Evolutionary conservation across 2,797 vertebrate genomes (phyloP), one percentile per base, ranked within the genome.

Genomic region (Pampus argenteus): DNA sequence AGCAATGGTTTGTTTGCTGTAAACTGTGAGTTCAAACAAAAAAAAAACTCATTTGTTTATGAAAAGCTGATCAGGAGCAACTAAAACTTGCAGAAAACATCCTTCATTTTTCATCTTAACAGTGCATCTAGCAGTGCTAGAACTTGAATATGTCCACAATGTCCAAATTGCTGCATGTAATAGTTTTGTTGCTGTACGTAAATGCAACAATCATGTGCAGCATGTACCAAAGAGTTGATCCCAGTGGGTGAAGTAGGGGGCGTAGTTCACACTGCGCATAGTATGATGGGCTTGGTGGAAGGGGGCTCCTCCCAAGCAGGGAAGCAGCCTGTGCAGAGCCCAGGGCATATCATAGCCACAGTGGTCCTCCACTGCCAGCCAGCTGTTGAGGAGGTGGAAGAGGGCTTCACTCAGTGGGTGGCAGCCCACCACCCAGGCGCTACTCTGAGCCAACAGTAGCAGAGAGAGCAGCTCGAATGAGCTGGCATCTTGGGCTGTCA

Each of bases 191-290:
- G 50, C 9, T 44, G 23, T 6, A 13, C 3, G 5, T 10, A 26
- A 15, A 22, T 5, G 0, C 58, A 8, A 8, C 48, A 2, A 58
- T 6, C 42, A 18, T 22, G 26, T 5, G 1, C 2, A 38, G 64
- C 89, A 88, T 2, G 95, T 95, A 3, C 94, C 92, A 31, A 89
- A 95, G 13, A 95, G 74, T 13, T 23, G 82, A 64, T 95, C 94
- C 94, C 94, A 95, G 84, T 95, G 93, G 26, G 79, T 93, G 77
- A 95, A 95, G 73, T 95, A 95, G n/a, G 95, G 95, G 2, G 95
- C 94, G 0, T 88, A 95, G 72, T 95, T 95, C 5, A 79, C 80
- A 0, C 3, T 85, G 66, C 79, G 65, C 0, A 34, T 15, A 6
- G 26, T 72, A 25, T 95, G 95, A 71, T 95, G 94, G 17, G 75